These are phyloP conservation scores for Ptychobarbus kaznakovi DNA, from an alignment of 2,797 vertebrate species.

Conservation along the genomic window DNA sequence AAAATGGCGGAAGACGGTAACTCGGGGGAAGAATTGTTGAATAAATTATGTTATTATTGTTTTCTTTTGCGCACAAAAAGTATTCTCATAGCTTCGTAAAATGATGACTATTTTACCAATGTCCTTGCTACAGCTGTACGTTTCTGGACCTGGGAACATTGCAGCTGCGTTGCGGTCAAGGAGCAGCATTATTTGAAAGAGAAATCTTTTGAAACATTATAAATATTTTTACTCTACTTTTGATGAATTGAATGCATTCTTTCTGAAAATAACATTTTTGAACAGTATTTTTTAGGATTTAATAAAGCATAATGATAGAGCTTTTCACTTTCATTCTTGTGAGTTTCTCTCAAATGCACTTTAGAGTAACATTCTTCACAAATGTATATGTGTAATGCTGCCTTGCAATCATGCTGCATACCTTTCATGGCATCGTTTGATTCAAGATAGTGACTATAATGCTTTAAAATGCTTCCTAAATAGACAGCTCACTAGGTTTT, in stretches of 20 bases:
- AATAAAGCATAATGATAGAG: neutral
- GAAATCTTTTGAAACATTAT: neutral
- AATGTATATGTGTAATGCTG: too few relatives aligned
- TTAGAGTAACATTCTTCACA: neutral
- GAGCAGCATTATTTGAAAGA: neutral
- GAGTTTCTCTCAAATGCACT: neutral
- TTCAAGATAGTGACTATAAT: neutral
- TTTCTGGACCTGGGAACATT: too few relatives aligned
- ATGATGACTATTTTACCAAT: too few relatives aligned
- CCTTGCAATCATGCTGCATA: neutral
- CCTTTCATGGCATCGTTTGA: neutral
- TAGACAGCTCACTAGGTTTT: neutral
- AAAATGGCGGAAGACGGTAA: too few relatives aligned
- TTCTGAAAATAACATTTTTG: neutral
- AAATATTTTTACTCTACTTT: neutral
- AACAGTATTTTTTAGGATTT: neutral
- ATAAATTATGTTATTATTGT: too few relatives aligned
- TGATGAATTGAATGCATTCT: neutral
- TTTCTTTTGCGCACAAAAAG: too few relatives aligned
- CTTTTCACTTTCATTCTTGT: neutral
- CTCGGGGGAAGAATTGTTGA: too few relatives aligned
- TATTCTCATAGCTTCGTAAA: too few relatives aligned
- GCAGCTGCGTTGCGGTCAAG: neutral
- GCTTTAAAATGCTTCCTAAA: neutral
- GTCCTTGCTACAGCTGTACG: too few relatives aligned